Base-by-base conservation (phyloP, 2,797 vertebrate genomes). In the Anas capensis region DNA sequence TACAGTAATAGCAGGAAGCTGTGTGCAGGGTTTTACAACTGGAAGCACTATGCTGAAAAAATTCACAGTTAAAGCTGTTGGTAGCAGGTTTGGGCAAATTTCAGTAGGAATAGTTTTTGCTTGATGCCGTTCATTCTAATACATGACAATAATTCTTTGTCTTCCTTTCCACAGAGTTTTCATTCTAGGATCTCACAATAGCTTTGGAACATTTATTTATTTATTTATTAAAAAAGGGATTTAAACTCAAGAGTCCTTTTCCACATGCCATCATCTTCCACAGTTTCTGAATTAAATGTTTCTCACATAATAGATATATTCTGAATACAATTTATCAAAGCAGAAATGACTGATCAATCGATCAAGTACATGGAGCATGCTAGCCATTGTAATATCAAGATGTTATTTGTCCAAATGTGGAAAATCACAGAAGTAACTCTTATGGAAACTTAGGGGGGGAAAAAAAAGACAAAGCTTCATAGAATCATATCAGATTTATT, bases 1-100 rank as follows among this genome's bases (percentile, higher is more conserved):
- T 94, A 10, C 33, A 36, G 89, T 72, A 33, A 29, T 56, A 10
- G 69, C 95, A 94, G 95, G 94, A 79, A 77, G 78, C 82, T 26
- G 71, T 11, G 84, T 44, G 79, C 23, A 4, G 68, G 38, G 57
- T 77, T 89, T 91, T 92, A 60, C 73, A 60, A 11, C 36, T 40
- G 3, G 75, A 11, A 84, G 58, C 44, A 4, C 76, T 38, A 3
- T 4, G 51, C 76, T 60, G 82, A 17, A 88, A 77, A 46, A 61
- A 62, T 36, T 51, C 80, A 2, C 68, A 20, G 79, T 62, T 40
- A 2, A 23, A 57, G 66, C 26, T 48, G 58, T 44, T 42, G 46
- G 34, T 60, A 83, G 61, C 83, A 87, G 79, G 54, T 82, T 51
- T 49, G 58, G 93, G 84, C 14, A n/a, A 15, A 61, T 48, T 72